Base-by-base conservation (phyloP, 2,888 invertebrate genomes). In the Philhelius pedissequus region DNA sequence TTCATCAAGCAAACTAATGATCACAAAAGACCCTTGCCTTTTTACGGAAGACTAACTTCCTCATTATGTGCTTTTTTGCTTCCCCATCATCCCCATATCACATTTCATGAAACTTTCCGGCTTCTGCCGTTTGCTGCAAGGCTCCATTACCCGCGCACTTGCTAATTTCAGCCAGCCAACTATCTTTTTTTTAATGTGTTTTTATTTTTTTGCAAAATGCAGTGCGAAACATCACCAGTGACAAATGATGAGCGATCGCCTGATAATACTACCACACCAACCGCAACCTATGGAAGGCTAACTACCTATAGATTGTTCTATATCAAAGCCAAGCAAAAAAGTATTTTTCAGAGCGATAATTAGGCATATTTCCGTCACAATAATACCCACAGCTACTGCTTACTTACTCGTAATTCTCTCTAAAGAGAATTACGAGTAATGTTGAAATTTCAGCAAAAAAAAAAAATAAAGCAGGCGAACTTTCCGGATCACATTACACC, bases 231-330 rank as follows among this genome's bases (percentile, higher is more conserved):
- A 78, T 69, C 62, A 56, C 32, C 43, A 71, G 81, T 84, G 84
- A 84, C 84, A 84, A 84, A 84, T 84, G 80, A 75, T 80, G 80
- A 80, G 71, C 80, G 84, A 84, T 84, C 84, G 25, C 75, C 40
- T 40, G 84, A 84, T n/a, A n/a, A n/a, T 84, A 80, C 70, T 68
- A 35, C 60, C 27, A 62, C 50, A 76, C 66, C 71, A 75, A 52
- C 64, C 50, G 38, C 9, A 15, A 20, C 20, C 32, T 32, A 18
- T 18, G 15, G n/a, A 5, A 30, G 4, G 18, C n/a, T n/a, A n/a
- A n/a, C n/a, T 20, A 1, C 3, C 2, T 45, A 71, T 68, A 74
- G 45, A 32, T 32, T 32, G 32, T 64, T 76, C 75, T 68, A 70
- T 80, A 70, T 80, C 75, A 84, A 25, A 80, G 60, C 60, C 71